phyloP scores from a whole-genome alignment of 2,797 vertebrate genomes.

The Phylloscopus collybita region DNA sequence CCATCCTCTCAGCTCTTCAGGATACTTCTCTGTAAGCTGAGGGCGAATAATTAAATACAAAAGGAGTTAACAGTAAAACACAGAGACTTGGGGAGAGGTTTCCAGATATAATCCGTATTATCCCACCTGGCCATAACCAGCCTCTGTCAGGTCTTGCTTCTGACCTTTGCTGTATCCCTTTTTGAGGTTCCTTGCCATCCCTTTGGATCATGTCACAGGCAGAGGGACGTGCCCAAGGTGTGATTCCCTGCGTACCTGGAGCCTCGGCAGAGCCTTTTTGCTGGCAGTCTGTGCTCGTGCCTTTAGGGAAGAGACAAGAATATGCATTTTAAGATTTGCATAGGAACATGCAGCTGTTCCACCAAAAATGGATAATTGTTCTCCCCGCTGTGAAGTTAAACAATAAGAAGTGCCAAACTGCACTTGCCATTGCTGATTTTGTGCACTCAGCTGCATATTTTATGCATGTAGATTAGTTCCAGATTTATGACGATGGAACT shows the following conservation, averaged over 20 bases:
- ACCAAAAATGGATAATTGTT: constrained; percentile 70
- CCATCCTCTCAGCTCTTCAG: not conserved
- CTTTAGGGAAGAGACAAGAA: constrained; percentile 20
- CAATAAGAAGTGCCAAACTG: constrained; percentile 70
- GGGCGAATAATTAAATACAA: rapidly evolving
- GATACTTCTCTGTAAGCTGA: not conserved
- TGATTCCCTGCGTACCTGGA: not conserved
- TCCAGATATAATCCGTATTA: not conserved
- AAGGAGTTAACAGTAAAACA: not conserved
- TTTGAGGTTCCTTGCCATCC: not conserved
- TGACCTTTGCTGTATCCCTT: not conserved
- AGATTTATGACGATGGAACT: constrained; percentile 47
- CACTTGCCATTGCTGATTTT: constrained; percentile 67
- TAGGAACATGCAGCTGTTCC: constrained; percentile 70
- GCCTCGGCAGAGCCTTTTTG: not conserved
- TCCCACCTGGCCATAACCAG: not conserved
- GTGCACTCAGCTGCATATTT: constrained; percentile 63
- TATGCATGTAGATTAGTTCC: constrained; percentile 70
- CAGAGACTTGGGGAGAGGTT: not conserved
- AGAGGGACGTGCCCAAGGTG: rapidly evolving
- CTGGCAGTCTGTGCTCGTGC: not conserved
- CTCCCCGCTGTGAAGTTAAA: constrained; percentile 59
- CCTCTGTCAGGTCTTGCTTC: rapidly evolving
- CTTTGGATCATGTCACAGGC: not conserved
- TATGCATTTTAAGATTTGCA: constrained; percentile 65